Conservation (phyloP, 2,888 invertebrate genomes). For the Chrysolina oricalcia region DNA sequence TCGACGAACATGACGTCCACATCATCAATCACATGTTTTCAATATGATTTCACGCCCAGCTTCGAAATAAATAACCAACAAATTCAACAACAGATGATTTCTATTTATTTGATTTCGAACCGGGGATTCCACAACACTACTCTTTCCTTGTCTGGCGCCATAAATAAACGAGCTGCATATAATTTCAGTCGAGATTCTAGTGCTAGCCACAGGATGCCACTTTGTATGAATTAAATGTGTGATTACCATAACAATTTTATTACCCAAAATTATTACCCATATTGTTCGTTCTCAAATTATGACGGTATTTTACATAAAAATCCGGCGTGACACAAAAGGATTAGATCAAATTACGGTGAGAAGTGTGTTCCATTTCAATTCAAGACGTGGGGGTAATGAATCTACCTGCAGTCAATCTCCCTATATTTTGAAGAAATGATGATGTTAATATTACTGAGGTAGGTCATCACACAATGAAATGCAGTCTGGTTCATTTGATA, state of each 20-base stretch:
- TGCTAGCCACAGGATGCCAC: constrained; percentile 41
- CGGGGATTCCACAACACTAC: constrained; percentile 21
- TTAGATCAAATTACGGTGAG: constrained; percentile 22
- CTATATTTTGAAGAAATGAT: background rate
- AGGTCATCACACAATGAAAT: background rate
- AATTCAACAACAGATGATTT: constrained; percentile 13
- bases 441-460: background rate
- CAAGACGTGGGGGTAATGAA: constrained; percentile 11
- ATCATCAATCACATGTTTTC: background rate
- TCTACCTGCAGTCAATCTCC: constrained; percentile 6
- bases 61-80: constrained; percentile 13
- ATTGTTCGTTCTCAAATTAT: constrained; percentile 39
- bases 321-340: constrained; percentile 17
- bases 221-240: constrained; percentile 46
- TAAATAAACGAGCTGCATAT: constrained; percentile 40
- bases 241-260: constrained; percentile 51
- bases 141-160: constrained; percentile 41
- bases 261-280: constrained; percentile 42
- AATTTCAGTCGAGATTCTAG: constrained; percentile 33
- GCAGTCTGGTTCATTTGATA: too few species aligned
- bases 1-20: background rate
- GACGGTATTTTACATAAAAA: constrained; percentile 29
- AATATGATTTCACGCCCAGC: constrained; percentile 11
- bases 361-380: background rate
- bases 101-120: constrained; percentile 16